These are phyloP conservation scores for Cochlearius cochlearius DNA, from an alignment of 2,113 vertebrate genomes.

Conservation along the genomic window DNA sequence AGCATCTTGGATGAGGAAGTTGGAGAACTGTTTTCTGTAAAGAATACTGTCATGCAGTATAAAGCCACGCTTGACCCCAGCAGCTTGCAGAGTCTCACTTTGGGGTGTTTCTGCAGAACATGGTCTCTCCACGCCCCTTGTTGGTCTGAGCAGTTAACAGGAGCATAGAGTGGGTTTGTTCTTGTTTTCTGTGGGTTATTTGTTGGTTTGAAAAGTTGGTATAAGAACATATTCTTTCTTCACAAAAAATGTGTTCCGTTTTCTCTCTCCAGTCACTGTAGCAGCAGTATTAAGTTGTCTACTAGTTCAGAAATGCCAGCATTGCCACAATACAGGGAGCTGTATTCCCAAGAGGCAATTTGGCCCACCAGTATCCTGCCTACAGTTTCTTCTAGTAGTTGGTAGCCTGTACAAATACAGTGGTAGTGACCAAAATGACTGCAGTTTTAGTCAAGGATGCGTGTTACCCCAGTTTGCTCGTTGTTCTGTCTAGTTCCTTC, in stretches of 20 bases:
- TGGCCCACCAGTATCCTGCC: neutral
- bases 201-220: neutral
- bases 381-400: neutral
- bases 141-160: neutral
- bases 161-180: neutral
- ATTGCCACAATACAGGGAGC: neutral
- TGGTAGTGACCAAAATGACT: neutral
- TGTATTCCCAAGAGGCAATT: neutral
- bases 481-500: neutral
- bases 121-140: neutral
- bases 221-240: neutral
- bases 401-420: neutral
- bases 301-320: neutral
- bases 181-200: neutral
- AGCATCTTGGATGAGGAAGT: neutral
- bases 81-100: neutral
- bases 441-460: neutral
- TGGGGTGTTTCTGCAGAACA: neutral
- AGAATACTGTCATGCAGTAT: neutral
- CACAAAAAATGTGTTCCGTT: neutral
- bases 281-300: neutral
- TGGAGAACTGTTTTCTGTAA: neutral
- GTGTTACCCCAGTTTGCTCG: neutral
- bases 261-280: neutral
- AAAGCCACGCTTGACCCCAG: neutral